Percentiles rank a stretch among this genome's conserved stretches.
Conservation (phyloP, 2,113 vertebrate genomes). For the Tamias sibiricus region DNA sequence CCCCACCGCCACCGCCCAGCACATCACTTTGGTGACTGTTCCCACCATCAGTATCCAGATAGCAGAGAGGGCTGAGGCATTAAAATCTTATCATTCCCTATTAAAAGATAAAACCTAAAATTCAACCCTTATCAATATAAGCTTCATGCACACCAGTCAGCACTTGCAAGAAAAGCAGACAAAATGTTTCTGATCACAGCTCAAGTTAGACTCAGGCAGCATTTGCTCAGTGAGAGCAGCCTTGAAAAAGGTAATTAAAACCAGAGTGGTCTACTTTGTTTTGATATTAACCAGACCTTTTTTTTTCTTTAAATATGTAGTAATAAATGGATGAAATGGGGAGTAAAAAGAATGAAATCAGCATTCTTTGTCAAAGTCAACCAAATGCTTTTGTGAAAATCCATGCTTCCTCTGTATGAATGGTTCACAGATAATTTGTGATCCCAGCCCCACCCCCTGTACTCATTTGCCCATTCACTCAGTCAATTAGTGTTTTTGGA, state of each 20-base stretch:
- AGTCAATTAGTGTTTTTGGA: neutral
- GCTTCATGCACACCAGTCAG: slow-evolving; percentile 57
- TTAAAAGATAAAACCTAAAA: slow-evolving; percentile 82
- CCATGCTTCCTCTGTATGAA: neutral
- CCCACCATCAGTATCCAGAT: slow-evolving; percentile 74
- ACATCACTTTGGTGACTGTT: slow-evolving; percentile 67
- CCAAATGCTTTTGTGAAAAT: slow-evolving; percentile 46
- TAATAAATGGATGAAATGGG: slow-evolving; percentile 73
- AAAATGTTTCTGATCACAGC: slow-evolving; percentile 53
- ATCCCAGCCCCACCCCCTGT: neutral
- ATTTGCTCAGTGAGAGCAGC: neutral
- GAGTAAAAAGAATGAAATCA: slow-evolving; percentile 69
- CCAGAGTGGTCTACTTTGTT: slow-evolving; percentile 69
- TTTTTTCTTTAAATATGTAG: slow-evolving; percentile 78
- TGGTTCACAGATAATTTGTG: neutral
- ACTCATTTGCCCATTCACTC: neutral
- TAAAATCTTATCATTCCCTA: slow-evolving; percentile 76
- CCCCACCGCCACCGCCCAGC: slow-evolving; percentile 59
- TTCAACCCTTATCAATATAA: slow-evolving; percentile 71
- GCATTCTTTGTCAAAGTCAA: slow-evolving; percentile 66
- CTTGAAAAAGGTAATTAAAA: slow-evolving; percentile 77
- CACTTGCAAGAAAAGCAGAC: slow-evolving; percentile 58
- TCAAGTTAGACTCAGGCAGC: slow-evolving; percentile 36
- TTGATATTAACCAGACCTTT: slow-evolving; percentile 76
- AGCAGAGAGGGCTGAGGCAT: slow-evolving; percentile 69